Evolutionary conservation across 2,888 invertebrate genomes (phyloP).

Genomic region (Cyaniris semiargus): DNA sequence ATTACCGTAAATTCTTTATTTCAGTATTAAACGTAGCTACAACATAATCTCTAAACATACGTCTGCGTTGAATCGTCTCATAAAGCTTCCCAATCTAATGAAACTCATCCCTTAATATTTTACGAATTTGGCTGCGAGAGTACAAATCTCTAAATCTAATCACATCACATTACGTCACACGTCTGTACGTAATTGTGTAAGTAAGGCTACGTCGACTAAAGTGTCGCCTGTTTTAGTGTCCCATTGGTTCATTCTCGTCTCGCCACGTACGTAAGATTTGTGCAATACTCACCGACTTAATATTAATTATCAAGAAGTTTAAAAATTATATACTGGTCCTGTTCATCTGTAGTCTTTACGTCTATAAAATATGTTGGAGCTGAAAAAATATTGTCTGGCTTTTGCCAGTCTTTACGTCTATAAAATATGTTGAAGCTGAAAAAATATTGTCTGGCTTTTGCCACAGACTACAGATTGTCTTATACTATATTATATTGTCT

Average conservation of each 20-base stretch:
- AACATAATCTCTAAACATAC: background rate
- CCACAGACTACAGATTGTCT: too few relatives aligned
- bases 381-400: too few relatives aligned
- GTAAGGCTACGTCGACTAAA: background rate
- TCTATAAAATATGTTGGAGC: too few relatives aligned
- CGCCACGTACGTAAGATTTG: background rate
- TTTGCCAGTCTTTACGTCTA: too few relatives aligned
- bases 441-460: too few relatives aligned
- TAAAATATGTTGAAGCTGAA: too few relatives aligned
- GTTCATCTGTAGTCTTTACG: too few relatives aligned
- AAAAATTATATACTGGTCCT: too few relatives aligned
- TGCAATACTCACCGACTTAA: too few relatives aligned
- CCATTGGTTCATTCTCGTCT: background rate
- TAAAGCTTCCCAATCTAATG: background rate
- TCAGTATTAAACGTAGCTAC: background rate
- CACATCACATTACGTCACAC: background rate
- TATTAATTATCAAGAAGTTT: too few relatives aligned
- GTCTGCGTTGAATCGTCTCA: background rate
- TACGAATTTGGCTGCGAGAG: background rate
- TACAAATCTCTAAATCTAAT: conserved; percentile 18
- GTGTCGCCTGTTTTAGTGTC: background rate
- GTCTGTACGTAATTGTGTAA: background rate
- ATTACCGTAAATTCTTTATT: background rate
- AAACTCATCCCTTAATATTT: background rate
- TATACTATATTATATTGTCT: too few relatives aligned